phyloP scores from a whole-genome alignment of 2,113 vertebrate genomes.

The Columbina picui region DNA sequence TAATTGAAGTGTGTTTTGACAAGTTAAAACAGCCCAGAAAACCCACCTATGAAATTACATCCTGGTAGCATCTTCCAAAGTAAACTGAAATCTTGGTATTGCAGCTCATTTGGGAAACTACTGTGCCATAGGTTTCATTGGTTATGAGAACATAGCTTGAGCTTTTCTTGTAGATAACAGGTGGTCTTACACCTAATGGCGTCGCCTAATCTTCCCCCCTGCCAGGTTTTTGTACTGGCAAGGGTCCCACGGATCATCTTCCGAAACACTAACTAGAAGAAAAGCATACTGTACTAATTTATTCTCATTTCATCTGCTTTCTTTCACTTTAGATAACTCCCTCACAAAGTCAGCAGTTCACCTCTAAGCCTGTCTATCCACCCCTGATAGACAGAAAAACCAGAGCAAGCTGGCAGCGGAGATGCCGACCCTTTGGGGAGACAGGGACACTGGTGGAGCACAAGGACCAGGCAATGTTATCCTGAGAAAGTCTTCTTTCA shows the following conservation, averaged over 20 bases:
- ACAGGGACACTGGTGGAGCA: background rate
- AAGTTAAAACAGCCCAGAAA: conserved; percentile 49
- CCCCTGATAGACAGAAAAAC: background rate
- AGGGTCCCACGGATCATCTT: background rate
- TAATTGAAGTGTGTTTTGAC: conserved; percentile 53
- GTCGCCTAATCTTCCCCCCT: background rate
- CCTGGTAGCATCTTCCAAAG: conserved; percentile 53
- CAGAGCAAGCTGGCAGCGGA: background rate
- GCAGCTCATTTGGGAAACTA: background rate
- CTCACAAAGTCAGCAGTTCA: background rate
- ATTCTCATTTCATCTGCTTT: background rate
- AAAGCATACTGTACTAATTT: background rate
- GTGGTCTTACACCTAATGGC: background rate
- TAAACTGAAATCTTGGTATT: conserved; percentile 45
- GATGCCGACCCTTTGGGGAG: background rate
- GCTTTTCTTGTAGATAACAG: background rate
- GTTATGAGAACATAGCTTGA: background rate
- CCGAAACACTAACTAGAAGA: background rate
- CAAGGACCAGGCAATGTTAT: background rate
- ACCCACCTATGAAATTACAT: conserved; percentile 56
- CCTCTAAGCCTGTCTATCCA: background rate
- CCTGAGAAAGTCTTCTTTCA: background rate
- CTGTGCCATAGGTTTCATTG: background rate
- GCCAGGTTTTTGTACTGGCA: background rate
- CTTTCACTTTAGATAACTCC: background rate